Conservation (phyloP, 2,797 vertebrate species). For the Muscicapa striata region DNA sequence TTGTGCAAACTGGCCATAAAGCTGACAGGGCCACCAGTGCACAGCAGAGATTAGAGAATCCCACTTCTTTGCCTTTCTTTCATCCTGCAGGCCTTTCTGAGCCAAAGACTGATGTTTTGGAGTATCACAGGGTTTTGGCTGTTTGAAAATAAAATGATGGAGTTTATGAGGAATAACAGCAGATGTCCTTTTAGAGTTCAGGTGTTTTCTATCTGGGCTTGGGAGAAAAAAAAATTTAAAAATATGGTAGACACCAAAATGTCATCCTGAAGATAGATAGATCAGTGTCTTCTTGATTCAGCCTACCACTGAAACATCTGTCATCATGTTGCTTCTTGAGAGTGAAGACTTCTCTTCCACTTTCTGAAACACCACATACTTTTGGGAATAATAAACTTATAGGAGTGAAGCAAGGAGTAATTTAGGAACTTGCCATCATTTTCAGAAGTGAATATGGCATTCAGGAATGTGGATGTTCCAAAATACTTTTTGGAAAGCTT, state of each 20-base stretch:
- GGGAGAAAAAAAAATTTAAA: neutral
- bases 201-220: neutral
- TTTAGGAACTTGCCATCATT: neutral
- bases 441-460: neutral
- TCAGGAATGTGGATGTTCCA: rapidly evolving
- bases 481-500: neutral
- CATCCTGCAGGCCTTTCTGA: neutral
- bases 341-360: neutral
- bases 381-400: neutral
- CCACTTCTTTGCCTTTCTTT: neutral
- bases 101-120: neutral
- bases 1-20: neutral
- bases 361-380: neutral
- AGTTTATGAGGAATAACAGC: neutral
- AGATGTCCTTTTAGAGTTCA: neutral
- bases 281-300: neutral
- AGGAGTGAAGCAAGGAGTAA: neutral
- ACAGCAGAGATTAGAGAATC: neutral
- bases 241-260: neutral
- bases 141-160: neutral
- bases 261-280: neutral
- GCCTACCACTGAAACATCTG: neutral
- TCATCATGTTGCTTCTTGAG: neutral
- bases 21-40: neutral
- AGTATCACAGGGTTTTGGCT: neutral